phyloP scores from a whole-genome alignment of 2,113 vertebrate genomes.

The Leucopsar rothschildi region DNA sequence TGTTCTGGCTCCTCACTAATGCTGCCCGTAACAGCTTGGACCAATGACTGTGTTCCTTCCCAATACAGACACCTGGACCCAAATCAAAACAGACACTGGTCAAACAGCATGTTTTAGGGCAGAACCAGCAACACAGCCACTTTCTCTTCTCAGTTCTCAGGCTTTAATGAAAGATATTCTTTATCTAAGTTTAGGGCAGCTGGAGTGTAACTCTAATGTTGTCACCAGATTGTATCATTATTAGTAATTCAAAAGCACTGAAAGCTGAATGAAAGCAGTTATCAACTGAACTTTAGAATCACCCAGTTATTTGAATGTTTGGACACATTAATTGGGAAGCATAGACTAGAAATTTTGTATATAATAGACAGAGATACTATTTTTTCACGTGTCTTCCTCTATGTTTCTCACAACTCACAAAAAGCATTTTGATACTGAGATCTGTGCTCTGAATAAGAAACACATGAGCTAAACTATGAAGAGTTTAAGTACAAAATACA shows the following conservation, averaged over 20 bases:
- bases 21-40: neutral
- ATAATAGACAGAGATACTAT: neutral
- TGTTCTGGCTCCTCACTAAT: neutral
- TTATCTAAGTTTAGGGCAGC: neutral
- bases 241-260: neutral
- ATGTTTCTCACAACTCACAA: neutral
- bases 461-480: neutral
- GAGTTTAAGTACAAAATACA: neutral
- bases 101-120: neutral
- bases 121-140: neutral
- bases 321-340: neutral
- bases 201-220: neutral
- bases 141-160: neutral
- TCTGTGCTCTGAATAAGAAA: neutral
- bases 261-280: conserved; percentile 8
- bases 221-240: neutral
- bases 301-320: neutral
- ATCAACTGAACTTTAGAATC: neutral
- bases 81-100: neutral
- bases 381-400: rapidly evolving
- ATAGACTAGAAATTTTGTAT: neutral
- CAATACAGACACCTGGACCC: neutral
- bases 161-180: neutral
- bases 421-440: neutral
- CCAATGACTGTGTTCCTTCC: neutral